Evolutionary conservation across 2,888 invertebrate species (phyloP).

Genomic region (Hirtodrosophila cameraria): DNA sequence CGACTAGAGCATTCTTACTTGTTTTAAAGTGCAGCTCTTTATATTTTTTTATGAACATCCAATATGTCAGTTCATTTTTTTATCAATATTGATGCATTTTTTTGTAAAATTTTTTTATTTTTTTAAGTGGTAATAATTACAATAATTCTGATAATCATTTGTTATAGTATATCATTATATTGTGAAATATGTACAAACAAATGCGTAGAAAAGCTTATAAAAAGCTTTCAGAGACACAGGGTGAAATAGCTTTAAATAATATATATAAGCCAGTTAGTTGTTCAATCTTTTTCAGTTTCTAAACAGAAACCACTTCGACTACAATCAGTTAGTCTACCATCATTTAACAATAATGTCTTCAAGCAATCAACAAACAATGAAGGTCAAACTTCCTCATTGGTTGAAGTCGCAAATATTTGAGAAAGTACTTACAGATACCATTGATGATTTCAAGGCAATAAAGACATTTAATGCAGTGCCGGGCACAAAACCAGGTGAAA

Average conservation of each 20-base stretch:
- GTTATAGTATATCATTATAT: no score
- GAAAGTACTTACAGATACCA: slow-evolving; percentile 44
- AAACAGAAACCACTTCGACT: neutral
- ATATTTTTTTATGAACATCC: no score
- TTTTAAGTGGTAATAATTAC: no score
- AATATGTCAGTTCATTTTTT: no score
- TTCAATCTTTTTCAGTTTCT: neutral
- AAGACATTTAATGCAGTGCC: slow-evolving; percentile 54
- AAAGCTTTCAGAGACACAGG: no score
- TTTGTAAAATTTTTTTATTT: no score
- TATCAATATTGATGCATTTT: no score
- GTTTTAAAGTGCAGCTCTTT: no score
- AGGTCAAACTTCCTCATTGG: slow-evolving; percentile 53
- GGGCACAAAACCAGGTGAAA: slow-evolving; percentile 72
- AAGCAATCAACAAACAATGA: slow-evolving; percentile 1
- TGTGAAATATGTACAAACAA: no score
- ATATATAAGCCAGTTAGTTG: slow-evolving; percentile 2
- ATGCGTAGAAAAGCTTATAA: no score
- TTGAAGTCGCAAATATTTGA: slow-evolving; percentile 58
- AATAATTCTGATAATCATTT: no score
- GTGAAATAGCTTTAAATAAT: slow-evolving; percentile 11
- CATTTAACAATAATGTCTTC: slow-evolving; percentile 12
- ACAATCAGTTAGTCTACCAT: neutral
- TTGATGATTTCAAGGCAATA: slow-evolving; percentile 42
- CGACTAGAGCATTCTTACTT: no score